Evolutionary conservation across 2,113 vertebrate species (phyloP), one percentile per base, ranked within the genome.

Genomic region (Vulpes lagopus): DNA sequence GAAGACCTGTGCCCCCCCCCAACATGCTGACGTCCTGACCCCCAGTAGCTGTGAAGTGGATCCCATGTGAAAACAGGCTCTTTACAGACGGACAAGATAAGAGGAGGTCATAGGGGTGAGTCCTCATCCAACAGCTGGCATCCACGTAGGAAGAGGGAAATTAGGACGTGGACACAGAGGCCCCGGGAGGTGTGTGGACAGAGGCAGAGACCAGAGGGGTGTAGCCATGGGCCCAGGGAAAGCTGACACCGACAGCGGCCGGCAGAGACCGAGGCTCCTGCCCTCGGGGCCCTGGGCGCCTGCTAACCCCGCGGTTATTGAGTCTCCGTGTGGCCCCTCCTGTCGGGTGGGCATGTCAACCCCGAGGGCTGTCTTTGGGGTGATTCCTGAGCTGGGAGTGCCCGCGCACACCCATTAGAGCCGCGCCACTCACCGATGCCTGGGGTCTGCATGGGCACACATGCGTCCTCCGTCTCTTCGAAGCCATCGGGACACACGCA

Each of bases 401-500:
- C 53, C 23, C 59, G 49, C 5, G 2, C 11, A 38, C 7, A 3
- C 16, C 16, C 32, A 9, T 16, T 7, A 2, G 32, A 0, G 7
- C 23, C 22, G 0, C 1, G 32, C 3, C 86, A 96, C 98, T 98
- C 98, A 99, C 99, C 97, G 97, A 99, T 32, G 19, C 10, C 69
- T 90, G 94, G 57, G 32, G 51, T 83, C 71, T 97, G 98, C 51
- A 30, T 74, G 69, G 96, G 98, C 88, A 99, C 97, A 92, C 99
- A 99, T 1, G 97, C 92, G 1, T 98, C 99, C 1, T 99, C 99
- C 0, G 98, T 96, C 22, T 99, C 99, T 97, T 99, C 98, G 59
- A 99, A 98, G 32, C 99, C 99, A 1, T 97, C 97, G 1, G 98
- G 95, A 89, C 99, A 99, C 64, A 98, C 91, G 60, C 99, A 99